Evolutionary conservation across 2,888 invertebrate genomes (phyloP), one percentile per base, ranked within the genome.

Genomic region (Drosophila rubida): DNA sequence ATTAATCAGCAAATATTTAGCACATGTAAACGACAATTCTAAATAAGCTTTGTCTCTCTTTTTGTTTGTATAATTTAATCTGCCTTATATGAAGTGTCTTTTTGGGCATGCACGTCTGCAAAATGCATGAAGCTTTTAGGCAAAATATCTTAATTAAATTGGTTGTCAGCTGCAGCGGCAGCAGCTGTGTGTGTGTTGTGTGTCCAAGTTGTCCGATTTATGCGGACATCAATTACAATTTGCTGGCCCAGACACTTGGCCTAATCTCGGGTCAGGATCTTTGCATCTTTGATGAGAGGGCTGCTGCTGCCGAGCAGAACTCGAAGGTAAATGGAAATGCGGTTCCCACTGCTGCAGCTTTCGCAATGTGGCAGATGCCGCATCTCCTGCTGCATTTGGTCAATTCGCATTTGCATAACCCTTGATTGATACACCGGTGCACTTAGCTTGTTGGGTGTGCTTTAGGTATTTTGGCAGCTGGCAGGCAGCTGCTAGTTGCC

Each of bases 331-430:
- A 85, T 82, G 87, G 85, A 85, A 70, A 71, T 82, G 87, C 54
- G 87, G 86, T 76, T 51, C 69, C 57, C 46, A 64, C 39, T 73
- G 60, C 39, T 73, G 60, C 62, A 59, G 63, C 35, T 66, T 61
- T 61, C 44, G 73, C 66, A 64, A 59, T 62, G 44, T 37, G 44
- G 48, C 70, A 76, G 68, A 75, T 73, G 79, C 14, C 23, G 49
- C 14, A 23, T 6, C 46, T 59, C 58, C 39, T 68, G 60, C 62
- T 67, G 50, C 55, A 55, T 65, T 80, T 75, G 87, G 68, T 80
- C 79, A 79, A 87, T 87, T 87, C 73, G 69, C 78, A 88, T 85
- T 85, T 88, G 75, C 80, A 80, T 88, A 88, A 73, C 79, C 55
- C 76, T 85, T 71, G 76, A 87, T 81, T 84, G 81, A 66, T 68